Evolutionary conservation across 2,797 vertebrate genomes (phyloP).

Genomic region (Chrosomus eos): DNA sequence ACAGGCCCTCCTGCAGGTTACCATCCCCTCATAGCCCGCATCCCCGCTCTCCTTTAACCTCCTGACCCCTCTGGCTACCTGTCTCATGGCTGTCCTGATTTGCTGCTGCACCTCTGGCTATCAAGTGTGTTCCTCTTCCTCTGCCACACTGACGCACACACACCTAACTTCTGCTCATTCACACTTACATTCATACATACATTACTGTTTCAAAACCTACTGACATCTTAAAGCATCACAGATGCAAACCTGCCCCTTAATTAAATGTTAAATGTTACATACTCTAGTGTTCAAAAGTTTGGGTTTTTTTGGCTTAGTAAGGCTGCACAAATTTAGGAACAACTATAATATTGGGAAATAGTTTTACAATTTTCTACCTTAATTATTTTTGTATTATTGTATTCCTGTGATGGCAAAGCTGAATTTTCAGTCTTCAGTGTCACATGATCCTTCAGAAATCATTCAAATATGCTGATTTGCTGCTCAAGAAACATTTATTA

Average conservation of each 20-base stretch:
- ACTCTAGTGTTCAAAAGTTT: neutral
- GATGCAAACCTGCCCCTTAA: neutral
- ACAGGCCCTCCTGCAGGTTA: constrained; percentile 85
- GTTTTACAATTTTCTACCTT: neutral
- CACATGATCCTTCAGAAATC: neutral
- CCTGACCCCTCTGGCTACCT: constrained; percentile 61
- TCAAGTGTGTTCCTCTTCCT: constrained; percentile 15
- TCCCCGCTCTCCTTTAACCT: constrained; percentile 38
- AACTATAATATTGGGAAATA: neutral
- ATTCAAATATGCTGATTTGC: neutral
- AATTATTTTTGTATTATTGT: neutral
- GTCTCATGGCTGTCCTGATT: constrained; percentile 57
- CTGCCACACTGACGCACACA: neutral
- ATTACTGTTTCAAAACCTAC: constrained; percentile 8
- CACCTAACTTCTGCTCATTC: constrained; percentile 20
- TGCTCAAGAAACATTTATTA: neutral
- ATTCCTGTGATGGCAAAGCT: neutral
- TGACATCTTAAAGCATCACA: neutral
- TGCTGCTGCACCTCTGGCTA: constrained; percentile 64
- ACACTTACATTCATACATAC: neutral
- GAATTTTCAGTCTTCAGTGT: neutral
- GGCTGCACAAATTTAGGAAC: neutral
- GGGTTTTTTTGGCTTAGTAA: neutral
- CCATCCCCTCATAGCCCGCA: constrained; percentile 59
- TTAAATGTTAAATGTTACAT: neutral